These are phyloP conservation scores for Ochotona princeps DNA, from an alignment of 2,113 vertebrate species.

Conservation along the genomic window DNA sequence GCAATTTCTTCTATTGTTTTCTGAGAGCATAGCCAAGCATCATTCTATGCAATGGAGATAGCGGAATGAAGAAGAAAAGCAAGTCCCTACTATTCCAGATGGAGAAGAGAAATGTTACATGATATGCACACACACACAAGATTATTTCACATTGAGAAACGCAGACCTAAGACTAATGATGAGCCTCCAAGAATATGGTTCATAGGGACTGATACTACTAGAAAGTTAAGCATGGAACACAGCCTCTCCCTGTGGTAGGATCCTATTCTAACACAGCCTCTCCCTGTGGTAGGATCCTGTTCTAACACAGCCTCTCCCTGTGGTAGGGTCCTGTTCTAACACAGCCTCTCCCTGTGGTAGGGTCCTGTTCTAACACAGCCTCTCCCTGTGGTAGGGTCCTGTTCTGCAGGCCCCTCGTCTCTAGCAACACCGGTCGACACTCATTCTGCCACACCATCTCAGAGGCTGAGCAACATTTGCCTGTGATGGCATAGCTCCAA, in stretches of 20 bases:
- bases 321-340: fast-evolving
- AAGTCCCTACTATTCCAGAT: background rate
- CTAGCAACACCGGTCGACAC: background rate
- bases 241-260: background rate
- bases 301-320: background rate
- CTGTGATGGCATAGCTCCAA: background rate
- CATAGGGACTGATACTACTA: background rate
- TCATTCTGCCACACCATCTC: background rate
- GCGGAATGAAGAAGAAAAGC: background rate
- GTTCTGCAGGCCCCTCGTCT: fast-evolving
- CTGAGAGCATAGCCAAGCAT: background rate
- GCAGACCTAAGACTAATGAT: background rate
- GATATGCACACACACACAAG: background rate
- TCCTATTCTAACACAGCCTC: background rate
- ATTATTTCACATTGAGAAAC: background rate
- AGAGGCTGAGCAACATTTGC: background rate
- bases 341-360: background rate
- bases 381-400: background rate
- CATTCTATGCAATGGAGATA: background rate
- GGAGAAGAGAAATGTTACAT: background rate
- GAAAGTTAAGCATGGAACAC: too few relatives aligned
- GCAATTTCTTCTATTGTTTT: background rate
- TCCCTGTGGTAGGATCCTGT: background rate
- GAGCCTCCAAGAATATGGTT: background rate
- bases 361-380: fast-evolving